These are phyloP conservation scores for Danio rerio DNA, from an alignment of 2,113 vertebrate genomes.

Conservation along the genomic window DNA sequence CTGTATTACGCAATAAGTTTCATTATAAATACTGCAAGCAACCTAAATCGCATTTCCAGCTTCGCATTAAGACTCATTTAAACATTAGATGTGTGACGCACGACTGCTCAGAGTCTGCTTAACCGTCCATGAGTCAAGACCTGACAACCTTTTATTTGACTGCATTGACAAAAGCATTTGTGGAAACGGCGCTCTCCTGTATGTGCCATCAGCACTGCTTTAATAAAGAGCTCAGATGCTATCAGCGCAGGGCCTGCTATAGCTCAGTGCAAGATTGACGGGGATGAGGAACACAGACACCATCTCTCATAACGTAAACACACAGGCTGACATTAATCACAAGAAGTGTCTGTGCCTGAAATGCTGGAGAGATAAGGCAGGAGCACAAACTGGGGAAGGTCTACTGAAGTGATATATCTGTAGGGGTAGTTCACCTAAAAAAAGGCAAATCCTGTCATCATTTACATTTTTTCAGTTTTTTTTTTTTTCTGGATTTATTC, in stretches of 20 bases:
- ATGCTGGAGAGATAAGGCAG: constrained; percentile 23
- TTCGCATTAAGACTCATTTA: background rate
- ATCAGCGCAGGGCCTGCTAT: constrained; percentile 27
- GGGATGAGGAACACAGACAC: constrained; percentile 37
- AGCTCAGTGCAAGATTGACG: constrained; percentile 23
- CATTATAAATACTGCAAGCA: background rate
- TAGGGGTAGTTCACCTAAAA: background rate
- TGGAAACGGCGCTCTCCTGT: constrained; percentile 3
- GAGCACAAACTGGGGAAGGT: background rate
- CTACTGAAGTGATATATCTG: constrained; percentile 22
- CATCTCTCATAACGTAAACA: constrained; percentile 41
- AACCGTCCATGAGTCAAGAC: background rate
- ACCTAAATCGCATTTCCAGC: background rate
- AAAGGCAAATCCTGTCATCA: background rate
- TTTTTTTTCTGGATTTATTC: background rate
- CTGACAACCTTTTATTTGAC: constrained; percentile 5
- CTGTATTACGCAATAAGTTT: background rate
- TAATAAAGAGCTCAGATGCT: constrained; percentile 37
- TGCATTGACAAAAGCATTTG: constrained; percentile 23
- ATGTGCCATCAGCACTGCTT: constrained; percentile 11
- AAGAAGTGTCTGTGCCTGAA: constrained; percentile 22
- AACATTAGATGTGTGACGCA: background rate
- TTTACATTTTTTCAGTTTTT: background rate
- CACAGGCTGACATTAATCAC: constrained; percentile 39
- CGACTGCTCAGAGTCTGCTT: background rate